Evolutionary conservation across 1,140 invertebrate species (phyloP).

Genomic region (Heliconius himera): DNA sequence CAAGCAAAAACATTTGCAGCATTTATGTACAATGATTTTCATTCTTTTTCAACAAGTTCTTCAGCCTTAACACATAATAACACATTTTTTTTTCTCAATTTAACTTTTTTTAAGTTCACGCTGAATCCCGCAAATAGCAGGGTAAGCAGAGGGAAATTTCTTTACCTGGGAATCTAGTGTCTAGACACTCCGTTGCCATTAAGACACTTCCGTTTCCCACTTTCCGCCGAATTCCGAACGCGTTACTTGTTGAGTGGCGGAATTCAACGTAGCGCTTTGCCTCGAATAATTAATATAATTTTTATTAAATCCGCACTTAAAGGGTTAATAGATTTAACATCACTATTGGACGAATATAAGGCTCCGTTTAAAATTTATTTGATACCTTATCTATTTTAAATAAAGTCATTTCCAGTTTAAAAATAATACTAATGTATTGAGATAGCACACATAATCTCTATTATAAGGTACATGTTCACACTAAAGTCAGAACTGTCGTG

Average conservation of each 20-base stretch:
- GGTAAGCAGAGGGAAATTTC: too few species aligned
- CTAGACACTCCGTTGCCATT: too few species aligned
- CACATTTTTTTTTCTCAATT: neutral
- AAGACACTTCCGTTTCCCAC: too few species aligned
- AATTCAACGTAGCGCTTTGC: too few species aligned
- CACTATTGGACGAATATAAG: neutral
- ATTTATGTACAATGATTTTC: neutral
- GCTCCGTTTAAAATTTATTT: neutral
- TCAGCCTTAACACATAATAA: neutral
- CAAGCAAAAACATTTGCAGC: neutral
- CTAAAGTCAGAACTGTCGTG: slow-evolving; percentile 7
- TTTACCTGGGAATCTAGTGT: too few species aligned
- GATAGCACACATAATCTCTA: neutral
- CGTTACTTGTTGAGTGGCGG: too few species aligned
- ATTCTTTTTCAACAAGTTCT: too few species aligned
- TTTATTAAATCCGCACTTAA: neutral
- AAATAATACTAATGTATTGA: neutral
- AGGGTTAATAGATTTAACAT: neutral
- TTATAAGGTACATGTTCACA: neutral
- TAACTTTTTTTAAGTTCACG: too few species aligned
- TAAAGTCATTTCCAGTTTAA: neutral
- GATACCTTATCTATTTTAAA: neutral
- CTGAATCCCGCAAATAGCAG: too few species aligned
- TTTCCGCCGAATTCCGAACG: too few species aligned
- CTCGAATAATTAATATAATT: neutral